phyloP scores from a whole-genome alignment of 2,113 vertebrate species.

The Elaphurus davidianus region DNA sequence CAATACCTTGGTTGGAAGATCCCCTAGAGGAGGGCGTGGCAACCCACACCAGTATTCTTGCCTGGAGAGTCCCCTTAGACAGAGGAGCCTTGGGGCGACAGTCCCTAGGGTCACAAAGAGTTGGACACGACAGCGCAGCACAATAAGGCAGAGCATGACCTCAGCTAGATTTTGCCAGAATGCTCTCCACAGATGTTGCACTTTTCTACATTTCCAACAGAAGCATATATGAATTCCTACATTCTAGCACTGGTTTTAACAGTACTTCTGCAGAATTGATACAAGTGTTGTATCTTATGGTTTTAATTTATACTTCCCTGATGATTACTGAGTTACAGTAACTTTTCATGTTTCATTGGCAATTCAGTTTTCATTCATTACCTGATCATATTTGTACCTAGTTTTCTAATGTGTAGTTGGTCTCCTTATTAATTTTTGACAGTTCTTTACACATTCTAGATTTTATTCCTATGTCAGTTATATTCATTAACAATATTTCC shows the following conservation, averaged over 20 bases:
- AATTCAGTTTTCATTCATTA: background rate
- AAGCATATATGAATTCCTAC: background rate
- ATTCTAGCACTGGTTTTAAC: background rate
- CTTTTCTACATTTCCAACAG: background rate
- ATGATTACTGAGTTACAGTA: background rate
- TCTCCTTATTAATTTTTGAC: background rate
- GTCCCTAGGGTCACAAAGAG: background rate
- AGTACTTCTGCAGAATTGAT: background rate
- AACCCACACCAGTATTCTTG: background rate
- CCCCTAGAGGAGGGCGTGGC: background rate
- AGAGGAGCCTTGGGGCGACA: background rate
- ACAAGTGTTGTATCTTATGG: background rate
- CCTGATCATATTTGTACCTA: background rate
- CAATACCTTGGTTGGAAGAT: background rate
- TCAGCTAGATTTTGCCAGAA: background rate
- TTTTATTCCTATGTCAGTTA: background rate
- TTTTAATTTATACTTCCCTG: background rate
- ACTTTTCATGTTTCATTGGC: background rate
- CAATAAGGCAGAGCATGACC: background rate
- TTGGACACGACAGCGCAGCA: background rate
- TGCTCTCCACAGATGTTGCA: background rate
- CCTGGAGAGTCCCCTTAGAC: background rate
- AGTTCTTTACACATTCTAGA: background rate
- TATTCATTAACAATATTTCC: background rate
- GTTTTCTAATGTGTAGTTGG: background rate